Base-by-base conservation (phyloP, 1,140 invertebrate genomes). In the Whitmania pigra region DNA sequence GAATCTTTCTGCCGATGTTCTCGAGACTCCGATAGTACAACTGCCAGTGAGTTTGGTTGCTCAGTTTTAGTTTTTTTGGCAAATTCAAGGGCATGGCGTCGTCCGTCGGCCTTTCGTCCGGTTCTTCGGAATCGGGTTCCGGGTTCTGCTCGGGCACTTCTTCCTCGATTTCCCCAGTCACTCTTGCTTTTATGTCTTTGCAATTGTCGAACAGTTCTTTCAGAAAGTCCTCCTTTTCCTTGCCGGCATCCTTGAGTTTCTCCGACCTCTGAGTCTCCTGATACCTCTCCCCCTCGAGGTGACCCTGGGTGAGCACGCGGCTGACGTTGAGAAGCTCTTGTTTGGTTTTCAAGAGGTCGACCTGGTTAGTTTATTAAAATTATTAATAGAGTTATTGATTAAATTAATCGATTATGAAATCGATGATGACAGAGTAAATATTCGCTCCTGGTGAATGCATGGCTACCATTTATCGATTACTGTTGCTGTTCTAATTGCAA, bases 271-370 rank as follows among this genome's bases (percentile, higher is more conserved):
- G 18, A 27, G 71, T 57, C 15, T 29, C 53, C 71, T 71, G 67
- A 63, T 72, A 67, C 13, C 53, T 36, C 49, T 73, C 68, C 6
- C 79, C 77, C 27, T 76, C 81, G 25, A 86, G 77, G 43, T 78
- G 71, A 11, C 87, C 87, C 72, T 88, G 87, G 6, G 88, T 91
- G 55, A 95, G 77, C 67, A 82, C 82, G 43, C 83, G 83, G 29
- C 89, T 87, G 22, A 90, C 76, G 22, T 89, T 86, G 36, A 97
- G 79, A 27, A 96, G 79, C 69, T 87, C 83, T 43, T 85, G 79
- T 81, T 93, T 94, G 0, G 87, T 84, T 79, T 89, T 90, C 17
- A 95, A 73, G 25, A 83, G 82, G 83, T 97, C 93, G 69, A 91
- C 85, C 88, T 90, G 78, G 71, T 85, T 72, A 70, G 29, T 22